These are phyloP conservation scores for Lomographa bimaculata DNA, from an alignment of 2,888 invertebrate genomes.

Conservation along the genomic window DNA sequence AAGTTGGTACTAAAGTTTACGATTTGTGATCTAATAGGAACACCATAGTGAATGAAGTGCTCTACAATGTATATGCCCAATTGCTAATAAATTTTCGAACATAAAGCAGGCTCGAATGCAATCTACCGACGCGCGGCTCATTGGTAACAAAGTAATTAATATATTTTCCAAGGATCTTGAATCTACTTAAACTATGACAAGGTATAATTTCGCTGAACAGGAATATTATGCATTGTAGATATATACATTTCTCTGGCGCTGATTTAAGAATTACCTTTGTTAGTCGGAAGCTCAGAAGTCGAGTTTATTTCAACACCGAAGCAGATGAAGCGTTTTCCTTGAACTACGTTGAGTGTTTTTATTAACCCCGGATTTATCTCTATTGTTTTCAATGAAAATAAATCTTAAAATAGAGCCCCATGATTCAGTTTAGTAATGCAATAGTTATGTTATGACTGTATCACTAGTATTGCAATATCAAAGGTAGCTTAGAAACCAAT, in stretches of 20 bases:
- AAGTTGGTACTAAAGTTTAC: constrained; percentile 30
- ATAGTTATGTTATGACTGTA: constrained; percentile 9
- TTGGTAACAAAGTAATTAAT: neutral
- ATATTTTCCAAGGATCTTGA: neutral
- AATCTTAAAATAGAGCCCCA: constrained; percentile 16
- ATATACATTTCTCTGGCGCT: too few relatives aligned
- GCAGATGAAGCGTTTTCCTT: constrained; percentile 13
- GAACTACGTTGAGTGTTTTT: constrained; percentile 24
- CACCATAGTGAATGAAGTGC: constrained; percentile 31
- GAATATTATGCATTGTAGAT: too few relatives aligned
- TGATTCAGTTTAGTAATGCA: constrained; percentile 15
- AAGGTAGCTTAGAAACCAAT: too few relatives aligned
- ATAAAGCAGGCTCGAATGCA: constrained; percentile 9
- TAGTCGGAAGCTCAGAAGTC: too few relatives aligned
- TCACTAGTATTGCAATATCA: constrained; percentile 1
- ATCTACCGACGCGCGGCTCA: neutral
- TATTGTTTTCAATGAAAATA: constrained; percentile 20
- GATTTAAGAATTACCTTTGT: too few relatives aligned
- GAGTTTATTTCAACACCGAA: too few relatives aligned
- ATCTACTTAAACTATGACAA: neutral
- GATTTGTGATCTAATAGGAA: constrained; percentile 31
- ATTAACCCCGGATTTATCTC: constrained; percentile 17
- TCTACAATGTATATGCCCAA: constrained; percentile 41
- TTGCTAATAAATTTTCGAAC: constrained; percentile 40
- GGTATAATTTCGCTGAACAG: too few relatives aligned